A percentile compares a stretch with the other conserved stretches of the same genome.
phyloP scores from a whole-genome alignment of 2,888 invertebrate species.

The Agonopterix arenella region DNA sequence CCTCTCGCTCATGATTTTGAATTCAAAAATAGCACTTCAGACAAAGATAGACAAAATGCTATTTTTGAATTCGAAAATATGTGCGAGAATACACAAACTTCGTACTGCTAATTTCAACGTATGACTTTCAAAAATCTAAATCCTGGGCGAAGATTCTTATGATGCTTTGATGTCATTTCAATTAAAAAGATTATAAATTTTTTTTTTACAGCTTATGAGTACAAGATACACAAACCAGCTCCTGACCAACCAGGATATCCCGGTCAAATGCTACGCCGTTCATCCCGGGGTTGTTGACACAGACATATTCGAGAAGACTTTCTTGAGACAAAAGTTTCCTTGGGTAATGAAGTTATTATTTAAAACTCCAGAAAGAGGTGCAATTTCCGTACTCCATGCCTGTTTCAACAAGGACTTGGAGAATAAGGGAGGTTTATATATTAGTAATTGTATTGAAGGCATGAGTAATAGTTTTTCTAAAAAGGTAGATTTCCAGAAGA shows the following conservation, averaged over 20 bases:
- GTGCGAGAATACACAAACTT: no score
- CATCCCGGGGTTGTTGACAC: slow-evolving; percentile 94
- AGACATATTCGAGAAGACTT: slow-evolving; percentile 85
- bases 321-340: slow-evolving; percentile 78
- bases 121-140: no score
- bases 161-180: no score
- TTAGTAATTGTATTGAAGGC: slow-evolving; percentile 84
- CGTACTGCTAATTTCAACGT: no score
- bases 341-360: slow-evolving; percentile 81
- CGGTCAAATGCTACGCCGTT: slow-evolving; percentile 83
- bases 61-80: no score
- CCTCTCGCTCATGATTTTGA: no score
- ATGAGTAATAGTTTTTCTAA: slow-evolving; percentile 73
- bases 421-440: slow-evolving; percentile 87
- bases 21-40: no score
- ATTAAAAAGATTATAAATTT: background rate
- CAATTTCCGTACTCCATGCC: slow-evolving; percentile 85
- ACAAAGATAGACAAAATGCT: no score
- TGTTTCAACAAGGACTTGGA: slow-evolving; percentile 85
- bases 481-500: slow-evolving; percentile 77
- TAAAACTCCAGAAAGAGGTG: slow-evolving; percentile 89
- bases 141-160: no score
- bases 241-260: slow-evolving; percentile 66
- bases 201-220: slow-evolving; percentile 71
- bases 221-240: slow-evolving; percentile 78